Evolutionary conservation across 1,140 invertebrate species (phyloP).

Genomic region (Oscheius sp.): DNA sequence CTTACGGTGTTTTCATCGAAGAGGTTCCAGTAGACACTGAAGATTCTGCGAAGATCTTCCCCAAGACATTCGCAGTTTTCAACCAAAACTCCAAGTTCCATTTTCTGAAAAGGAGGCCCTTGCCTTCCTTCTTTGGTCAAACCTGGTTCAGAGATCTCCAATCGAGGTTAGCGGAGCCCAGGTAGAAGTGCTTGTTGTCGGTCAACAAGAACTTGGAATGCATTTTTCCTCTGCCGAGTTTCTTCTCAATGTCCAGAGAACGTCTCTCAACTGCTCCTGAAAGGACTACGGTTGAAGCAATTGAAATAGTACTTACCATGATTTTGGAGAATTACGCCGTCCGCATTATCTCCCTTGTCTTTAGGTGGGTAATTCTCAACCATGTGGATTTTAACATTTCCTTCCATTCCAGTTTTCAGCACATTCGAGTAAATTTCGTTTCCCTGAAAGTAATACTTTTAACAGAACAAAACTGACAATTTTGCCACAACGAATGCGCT

Average conservation of each 20-base stretch:
- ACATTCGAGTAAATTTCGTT: constrained; percentile 49
- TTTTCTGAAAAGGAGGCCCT: constrained; percentile 71
- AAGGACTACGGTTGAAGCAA: constrained; percentile 23
- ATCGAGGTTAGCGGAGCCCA: constrained; percentile 71
- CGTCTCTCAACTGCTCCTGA: constrained; percentile 70
- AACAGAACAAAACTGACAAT: too few relatives aligned
- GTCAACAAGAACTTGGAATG: constrained; percentile 90
- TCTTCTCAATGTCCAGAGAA: constrained; percentile 77
- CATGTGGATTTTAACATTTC: constrained; percentile 51
- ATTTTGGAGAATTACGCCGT: constrained; percentile 45
- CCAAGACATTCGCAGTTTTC: constrained; percentile 81
- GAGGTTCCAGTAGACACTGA: constrained; percentile 81
- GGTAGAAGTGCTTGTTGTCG: constrained; percentile 69
- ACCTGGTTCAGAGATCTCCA: constrained; percentile 92
- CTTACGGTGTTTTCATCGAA: constrained; percentile 68
- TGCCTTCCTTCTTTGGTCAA: background rate
- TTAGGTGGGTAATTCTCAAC: constrained; percentile 59
- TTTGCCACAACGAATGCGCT: too few relatives aligned
- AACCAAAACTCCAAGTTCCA: constrained; percentile 82
- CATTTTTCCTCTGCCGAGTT: constrained; percentile 80
- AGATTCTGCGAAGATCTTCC: constrained; percentile 81
- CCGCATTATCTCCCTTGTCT: constrained; percentile 59
- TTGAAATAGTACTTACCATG: constrained; percentile 26
- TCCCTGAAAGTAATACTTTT: constrained; percentile 48
- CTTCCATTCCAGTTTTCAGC: constrained; percentile 35